These are phyloP conservation scores for Pyrocephalus nanus DNA, from an alignment of 2,797 vertebrate species.

Conservation along the genomic window DNA sequence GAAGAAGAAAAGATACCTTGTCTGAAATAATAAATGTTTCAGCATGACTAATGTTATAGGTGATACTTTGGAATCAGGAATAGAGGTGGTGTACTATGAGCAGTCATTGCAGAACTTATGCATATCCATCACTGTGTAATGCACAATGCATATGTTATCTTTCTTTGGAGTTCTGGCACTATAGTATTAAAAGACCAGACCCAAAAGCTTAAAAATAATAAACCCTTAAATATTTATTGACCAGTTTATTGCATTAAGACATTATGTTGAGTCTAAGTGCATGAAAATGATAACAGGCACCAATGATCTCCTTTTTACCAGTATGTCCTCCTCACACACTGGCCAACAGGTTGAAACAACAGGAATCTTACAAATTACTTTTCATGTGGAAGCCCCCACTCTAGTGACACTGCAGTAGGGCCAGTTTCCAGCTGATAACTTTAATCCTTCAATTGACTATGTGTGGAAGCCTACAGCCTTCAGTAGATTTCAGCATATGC, in stretches of 20 bases:
- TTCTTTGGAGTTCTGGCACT: background rate
- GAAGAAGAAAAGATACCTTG: background rate
- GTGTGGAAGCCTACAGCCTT: background rate
- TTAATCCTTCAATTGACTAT: background rate
- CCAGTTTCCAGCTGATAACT: background rate
- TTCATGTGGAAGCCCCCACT: fast-evolving
- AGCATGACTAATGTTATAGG: background rate
- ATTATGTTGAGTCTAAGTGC: background rate
- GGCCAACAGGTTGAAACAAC: background rate
- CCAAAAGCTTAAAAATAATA: fast-evolving
- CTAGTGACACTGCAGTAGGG: background rate
- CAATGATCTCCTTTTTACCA: background rate
- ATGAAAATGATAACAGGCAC: background rate
- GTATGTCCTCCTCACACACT: background rate
- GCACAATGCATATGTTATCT: background rate
- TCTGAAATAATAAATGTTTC: background rate
- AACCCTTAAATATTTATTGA: background rate
- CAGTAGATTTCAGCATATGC: background rate
- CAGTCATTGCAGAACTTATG: background rate
- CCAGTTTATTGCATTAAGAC: background rate
- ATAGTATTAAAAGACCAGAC: background rate
- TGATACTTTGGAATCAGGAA: background rate
- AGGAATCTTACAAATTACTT: background rate
- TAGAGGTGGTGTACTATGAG: background rate
- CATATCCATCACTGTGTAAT: background rate